phyloP scores from a whole-genome alignment of 2,797 vertebrate genomes.

The Antennarius maculatus region DNA sequence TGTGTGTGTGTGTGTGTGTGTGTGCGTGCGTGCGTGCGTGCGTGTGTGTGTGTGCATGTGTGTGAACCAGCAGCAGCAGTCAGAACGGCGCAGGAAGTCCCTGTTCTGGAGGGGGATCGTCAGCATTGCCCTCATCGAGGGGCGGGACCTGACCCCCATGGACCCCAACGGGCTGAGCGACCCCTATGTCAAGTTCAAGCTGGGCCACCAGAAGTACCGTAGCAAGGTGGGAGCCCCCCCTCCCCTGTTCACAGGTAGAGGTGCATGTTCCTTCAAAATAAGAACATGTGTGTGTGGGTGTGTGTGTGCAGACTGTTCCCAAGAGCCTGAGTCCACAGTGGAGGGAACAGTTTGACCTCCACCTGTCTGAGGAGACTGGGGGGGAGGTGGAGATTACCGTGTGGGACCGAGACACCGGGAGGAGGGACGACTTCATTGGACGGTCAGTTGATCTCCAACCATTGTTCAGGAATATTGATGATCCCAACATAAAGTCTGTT shows the following conservation, averaged over 20 bases:
- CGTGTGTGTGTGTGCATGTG: no score
- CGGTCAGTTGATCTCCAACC: constrained; percentile 75
- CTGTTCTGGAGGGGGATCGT: constrained; percentile 92
- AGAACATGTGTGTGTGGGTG: not conserved
- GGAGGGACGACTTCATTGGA: constrained; percentile 95
- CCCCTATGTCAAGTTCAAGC: constrained; percentile 90
- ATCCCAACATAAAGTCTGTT: no score
- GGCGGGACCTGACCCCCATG: constrained; percentile 86
- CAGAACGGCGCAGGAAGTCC: constrained; percentile 86
- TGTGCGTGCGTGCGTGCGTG: no score
- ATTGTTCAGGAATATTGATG: no score
- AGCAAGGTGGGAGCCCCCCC: constrained; percentile 85
- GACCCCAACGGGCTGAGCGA: constrained; percentile 91
- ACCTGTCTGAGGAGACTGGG: constrained; percentile 90
- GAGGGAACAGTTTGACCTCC: constrained; percentile 95
- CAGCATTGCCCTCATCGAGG: constrained; percentile 89
- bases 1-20: no score
- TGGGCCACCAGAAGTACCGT: constrained; percentile 91
- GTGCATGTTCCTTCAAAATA: not conserved
- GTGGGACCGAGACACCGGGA: constrained; percentile 92
- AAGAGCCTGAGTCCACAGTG: constrained; percentile 95
- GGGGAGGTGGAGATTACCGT: constrained; percentile 91
- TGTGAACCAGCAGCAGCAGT: constrained; percentile 83
- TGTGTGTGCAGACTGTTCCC: constrained; percentile 83
- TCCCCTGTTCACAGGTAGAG: no score